These are phyloP conservation scores for Amazona finschi DNA, from an alignment of 2,797 vertebrate species.

Conservation along the genomic window DNA sequence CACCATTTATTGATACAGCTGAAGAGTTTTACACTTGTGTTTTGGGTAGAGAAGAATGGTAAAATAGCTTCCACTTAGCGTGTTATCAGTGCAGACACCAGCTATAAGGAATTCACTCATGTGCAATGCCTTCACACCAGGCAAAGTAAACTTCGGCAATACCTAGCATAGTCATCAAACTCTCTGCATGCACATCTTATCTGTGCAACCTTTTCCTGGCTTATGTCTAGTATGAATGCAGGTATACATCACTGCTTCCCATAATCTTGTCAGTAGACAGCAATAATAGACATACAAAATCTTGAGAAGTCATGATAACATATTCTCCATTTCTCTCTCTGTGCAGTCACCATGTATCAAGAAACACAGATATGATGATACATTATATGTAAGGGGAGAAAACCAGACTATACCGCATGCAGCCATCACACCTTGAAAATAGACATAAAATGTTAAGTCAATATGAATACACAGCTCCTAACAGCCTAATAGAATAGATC, in stretches of 20 bases:
- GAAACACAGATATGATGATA: constrained; percentile 49
- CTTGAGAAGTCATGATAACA: background rate
- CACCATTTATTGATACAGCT: constrained; percentile 54
- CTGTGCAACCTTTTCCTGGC: background rate
- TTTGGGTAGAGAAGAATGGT: constrained; percentile 39
- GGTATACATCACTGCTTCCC: background rate
- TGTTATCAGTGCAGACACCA: background rate
- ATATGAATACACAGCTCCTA: constrained; percentile 76
- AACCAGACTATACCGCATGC: constrained; percentile 69
- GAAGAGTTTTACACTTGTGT: constrained; percentile 38
- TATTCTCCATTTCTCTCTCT: constrained; percentile 55
- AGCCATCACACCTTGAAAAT: constrained; percentile 77
- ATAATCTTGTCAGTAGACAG: background rate
- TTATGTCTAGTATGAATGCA: background rate
- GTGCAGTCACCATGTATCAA: constrained; percentile 47
- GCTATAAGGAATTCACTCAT: constrained; percentile 14
- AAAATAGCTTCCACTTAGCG: constrained; percentile 51
- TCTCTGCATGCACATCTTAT: background rate
- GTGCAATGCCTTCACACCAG: background rate
- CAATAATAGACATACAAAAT: background rate
- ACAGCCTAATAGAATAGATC: constrained; percentile 77
- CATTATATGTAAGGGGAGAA: constrained; percentile 64
- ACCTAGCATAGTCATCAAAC: background rate
- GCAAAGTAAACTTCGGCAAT: constrained; percentile 37
- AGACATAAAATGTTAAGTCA: constrained; percentile 77